Conservation (phyloP, 2,888 invertebrate genomes). For the Actias luna region DNA sequence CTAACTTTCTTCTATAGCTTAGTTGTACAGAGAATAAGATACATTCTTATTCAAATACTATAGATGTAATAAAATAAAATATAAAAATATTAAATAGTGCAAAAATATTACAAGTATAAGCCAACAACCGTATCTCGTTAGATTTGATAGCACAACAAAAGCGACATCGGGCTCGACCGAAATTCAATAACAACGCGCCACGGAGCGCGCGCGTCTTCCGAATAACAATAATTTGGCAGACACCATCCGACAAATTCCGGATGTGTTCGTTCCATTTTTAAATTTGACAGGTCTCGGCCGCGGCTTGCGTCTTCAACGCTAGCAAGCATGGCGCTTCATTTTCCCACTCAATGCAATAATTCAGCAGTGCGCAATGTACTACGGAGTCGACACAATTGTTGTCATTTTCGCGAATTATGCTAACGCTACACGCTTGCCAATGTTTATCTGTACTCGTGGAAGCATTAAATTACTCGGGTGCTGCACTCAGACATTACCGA, state of each 20-base stretch:
- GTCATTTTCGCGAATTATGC: conserved; percentile 78
- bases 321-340: conserved; percentile 28
- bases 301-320: conserved; percentile 19
- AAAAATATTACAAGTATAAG: conserved; percentile 11
- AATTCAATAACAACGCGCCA: conserved; percentile 74
- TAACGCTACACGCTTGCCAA: conserved; percentile 68
- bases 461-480: conserved; percentile 66
- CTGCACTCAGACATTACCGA: conserved; percentile 54
- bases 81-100: conserved; percentile 6
- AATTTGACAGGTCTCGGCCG: conserved; percentile 75
- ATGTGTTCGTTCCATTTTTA: conserved; percentile 78
- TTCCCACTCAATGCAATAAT: conserved; percentile 54
- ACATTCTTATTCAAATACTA: neutral
- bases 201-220: conserved; percentile 55
- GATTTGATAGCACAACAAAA: conserved; percentile 43
- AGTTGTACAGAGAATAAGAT: neutral
- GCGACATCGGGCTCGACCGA: conserved; percentile 60
- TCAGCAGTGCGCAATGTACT: conserved; percentile 73
- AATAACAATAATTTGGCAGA: conserved; percentile 80
- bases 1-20: neutral
- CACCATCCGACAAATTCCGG: conserved; percentile 72
- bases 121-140: conserved; percentile 17
- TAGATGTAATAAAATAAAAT: conserved; percentile 17
- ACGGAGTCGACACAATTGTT: conserved; percentile 71
- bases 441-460: conserved; percentile 72